A percentile compares a stretch with the other conserved stretches of the same genome.
Conservation (phyloP, 2,888 invertebrate species). For the Prosapia bicincta region DNA sequence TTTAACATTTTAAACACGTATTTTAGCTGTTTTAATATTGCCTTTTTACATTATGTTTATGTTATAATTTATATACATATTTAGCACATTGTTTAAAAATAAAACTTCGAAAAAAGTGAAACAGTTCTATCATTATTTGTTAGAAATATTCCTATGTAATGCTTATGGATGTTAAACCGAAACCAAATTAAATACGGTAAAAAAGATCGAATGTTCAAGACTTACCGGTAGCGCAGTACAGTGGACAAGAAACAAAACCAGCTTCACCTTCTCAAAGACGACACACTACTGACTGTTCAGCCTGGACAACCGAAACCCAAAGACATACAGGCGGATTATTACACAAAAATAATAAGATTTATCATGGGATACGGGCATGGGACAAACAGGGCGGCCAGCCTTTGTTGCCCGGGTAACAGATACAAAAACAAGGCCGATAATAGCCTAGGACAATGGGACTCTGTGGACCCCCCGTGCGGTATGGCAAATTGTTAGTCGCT, state of each 20-base stretch:
- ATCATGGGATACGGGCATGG: neutral
- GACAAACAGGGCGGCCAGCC: neutral
- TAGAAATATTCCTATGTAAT: too few species aligned
- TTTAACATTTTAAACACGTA: too few species aligned
- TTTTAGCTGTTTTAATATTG: too few species aligned
- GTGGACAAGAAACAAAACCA: neutral
- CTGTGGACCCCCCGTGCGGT: neutral
- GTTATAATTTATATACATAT: too few species aligned
- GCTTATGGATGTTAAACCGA: too few species aligned
- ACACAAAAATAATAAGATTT: neutral
- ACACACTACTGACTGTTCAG: neutral
- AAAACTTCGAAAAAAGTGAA: too few species aligned
- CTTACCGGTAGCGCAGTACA: neutral
- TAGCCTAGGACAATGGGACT: neutral
- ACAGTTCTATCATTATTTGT: too few species aligned
- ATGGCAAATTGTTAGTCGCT: neutral
- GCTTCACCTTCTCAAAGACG: neutral
- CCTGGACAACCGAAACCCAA: neutral
- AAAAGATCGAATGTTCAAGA: too few species aligned
- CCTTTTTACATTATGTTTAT: too few species aligned
- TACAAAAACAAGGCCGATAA: conserved; percentile 23
- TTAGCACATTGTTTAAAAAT: too few species aligned
- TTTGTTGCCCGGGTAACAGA: conserved; percentile 4
- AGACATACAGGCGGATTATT: neutral
- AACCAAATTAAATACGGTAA: too few species aligned